phyloP scores from a whole-genome alignment of 2,797 vertebrate species.

The Melanotaenia pygmaea region DNA sequence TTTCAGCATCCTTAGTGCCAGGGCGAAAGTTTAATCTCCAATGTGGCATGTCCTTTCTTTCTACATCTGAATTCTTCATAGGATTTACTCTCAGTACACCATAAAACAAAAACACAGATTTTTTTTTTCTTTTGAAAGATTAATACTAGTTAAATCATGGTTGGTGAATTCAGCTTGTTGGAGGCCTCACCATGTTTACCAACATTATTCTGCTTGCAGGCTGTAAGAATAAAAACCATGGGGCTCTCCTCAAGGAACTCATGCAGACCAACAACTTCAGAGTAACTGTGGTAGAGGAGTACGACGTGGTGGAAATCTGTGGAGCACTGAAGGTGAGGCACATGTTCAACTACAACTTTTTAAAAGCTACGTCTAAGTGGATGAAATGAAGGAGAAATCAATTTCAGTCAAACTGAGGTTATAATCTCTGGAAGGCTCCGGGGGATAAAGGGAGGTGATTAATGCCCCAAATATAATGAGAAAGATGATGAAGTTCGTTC shows the following conservation, averaged over 20 bases:
- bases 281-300: conserved; percentile 92
- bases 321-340: conserved; percentile 93
- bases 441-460: conserved; percentile 23
- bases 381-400: background rate
- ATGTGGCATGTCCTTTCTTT: conserved; percentile 10
- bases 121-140: conserved; percentile 9
- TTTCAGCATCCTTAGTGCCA: conserved; percentile 23
- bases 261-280: conserved; percentile 95
- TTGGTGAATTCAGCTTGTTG: background rate
- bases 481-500: conserved; percentile 5
- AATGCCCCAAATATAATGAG: conserved; percentile 12
- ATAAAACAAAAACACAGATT: background rate
- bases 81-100: conserved; percentile 9
- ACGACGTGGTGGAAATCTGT: conserved; percentile 96
- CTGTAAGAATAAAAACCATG: conserved; percentile 87
- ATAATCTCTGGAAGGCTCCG: conserved; percentile 11
- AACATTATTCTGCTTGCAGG: conserved; percentile 76
- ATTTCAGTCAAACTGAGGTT: conserved; percentile 11
- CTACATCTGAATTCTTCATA: background rate
- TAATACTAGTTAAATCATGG: conserved; percentile 1
- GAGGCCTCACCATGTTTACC: background rate
- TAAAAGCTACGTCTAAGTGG: background rate
- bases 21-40: conserved; percentile 23
- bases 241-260: conserved; percentile 91
- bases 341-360: background rate